These are phyloP conservation scores for Furcula furcula DNA, from an alignment of 2,888 invertebrate genomes.

Conservation along the genomic window DNA sequence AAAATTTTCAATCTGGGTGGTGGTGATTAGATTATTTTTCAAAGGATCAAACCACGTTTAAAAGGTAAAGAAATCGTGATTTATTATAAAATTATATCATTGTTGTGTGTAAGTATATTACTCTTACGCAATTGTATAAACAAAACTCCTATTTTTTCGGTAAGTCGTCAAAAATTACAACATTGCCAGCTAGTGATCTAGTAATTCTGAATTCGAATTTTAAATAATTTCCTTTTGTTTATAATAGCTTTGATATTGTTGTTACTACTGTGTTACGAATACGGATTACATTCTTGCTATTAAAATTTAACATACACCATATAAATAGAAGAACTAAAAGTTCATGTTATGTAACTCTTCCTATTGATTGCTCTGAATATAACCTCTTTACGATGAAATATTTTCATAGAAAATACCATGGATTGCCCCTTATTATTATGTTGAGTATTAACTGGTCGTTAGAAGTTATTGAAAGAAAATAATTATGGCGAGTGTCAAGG, in stretches of 20 bases:
- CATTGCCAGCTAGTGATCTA: conserved; percentile 21
- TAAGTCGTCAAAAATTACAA: conserved; percentile 15
- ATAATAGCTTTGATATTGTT: background rate
- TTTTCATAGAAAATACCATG: too few relatives aligned
- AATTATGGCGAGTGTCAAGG: too few relatives aligned
- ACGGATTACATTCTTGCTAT: background rate
- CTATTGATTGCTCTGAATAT: conserved; percentile 43
- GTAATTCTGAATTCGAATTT: conserved; percentile 15
- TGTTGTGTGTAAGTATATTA: conserved; percentile 14
- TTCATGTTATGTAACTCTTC: conserved; percentile 57
- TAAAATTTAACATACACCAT: background rate
- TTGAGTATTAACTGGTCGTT: too few relatives aligned
- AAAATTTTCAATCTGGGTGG: conserved; percentile 33
- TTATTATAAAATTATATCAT: conserved; percentile 2
- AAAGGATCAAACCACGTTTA: conserved; percentile 27
- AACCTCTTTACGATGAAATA: conserved; percentile 39
- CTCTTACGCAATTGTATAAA: conserved; percentile 6
- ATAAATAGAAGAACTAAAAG: too few relatives aligned
- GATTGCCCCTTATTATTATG: too few relatives aligned
- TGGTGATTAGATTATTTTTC: conserved; percentile 35
- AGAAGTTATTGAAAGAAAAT: too few relatives aligned
- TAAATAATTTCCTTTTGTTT: conserved; percentile 6
- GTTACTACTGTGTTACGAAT: background rate
- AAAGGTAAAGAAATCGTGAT: conserved; percentile 36
- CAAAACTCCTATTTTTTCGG: conserved; percentile 4